A percentile compares a stretch with the other conserved stretches of the same genome.
Conservation (phyloP, 92 coral and sea anemone species). For the Heliopora coerulea region DNA sequence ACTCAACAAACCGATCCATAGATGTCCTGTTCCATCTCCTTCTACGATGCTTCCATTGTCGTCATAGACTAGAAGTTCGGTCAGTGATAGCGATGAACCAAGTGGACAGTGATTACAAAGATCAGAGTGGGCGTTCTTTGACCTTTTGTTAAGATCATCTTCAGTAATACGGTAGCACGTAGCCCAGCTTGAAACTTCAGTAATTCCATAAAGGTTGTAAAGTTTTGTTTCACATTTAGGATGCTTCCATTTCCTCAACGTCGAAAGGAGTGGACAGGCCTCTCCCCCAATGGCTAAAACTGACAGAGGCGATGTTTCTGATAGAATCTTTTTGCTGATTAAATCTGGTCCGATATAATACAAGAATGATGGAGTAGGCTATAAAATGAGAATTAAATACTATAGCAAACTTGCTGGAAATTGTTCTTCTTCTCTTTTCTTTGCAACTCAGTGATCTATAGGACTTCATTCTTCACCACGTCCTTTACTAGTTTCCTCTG, state of each 20-base stretch:
- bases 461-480: no score
- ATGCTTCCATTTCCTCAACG: slow-evolving; percentile 70
- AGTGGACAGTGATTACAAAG: slow-evolving; percentile 8
- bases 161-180: slow-evolving; percentile 65
- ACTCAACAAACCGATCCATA: slow-evolving; percentile 68
- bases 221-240: slow-evolving; percentile 56
- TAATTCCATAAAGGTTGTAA: slow-evolving; percentile 85
- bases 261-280: slow-evolving; percentile 68
- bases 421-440: no score
- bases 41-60: slow-evolving; percentile 6
- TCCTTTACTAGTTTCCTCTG: no score
- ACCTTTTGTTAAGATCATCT: slow-evolving; percentile 38
- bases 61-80: background rate
- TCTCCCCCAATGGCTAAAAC: slow-evolving; percentile 95
- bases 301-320: slow-evolving; percentile 59
- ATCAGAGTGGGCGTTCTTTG: background rate
- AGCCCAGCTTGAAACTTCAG: slow-evolving; percentile 97
- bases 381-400: slow-evolving; percentile 16
- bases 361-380: slow-evolving; percentile 90
- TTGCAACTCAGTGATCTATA: no score
- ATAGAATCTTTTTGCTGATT: slow-evolving; percentile 62
- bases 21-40: slow-evolving; percentile 63
- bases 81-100: background rate
- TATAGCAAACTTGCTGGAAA: background rate
- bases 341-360: slow-evolving; percentile 70